Evolutionary conservation across 2,888 invertebrate species (phyloP).

Genomic region (Octodonta nipae): DNA sequence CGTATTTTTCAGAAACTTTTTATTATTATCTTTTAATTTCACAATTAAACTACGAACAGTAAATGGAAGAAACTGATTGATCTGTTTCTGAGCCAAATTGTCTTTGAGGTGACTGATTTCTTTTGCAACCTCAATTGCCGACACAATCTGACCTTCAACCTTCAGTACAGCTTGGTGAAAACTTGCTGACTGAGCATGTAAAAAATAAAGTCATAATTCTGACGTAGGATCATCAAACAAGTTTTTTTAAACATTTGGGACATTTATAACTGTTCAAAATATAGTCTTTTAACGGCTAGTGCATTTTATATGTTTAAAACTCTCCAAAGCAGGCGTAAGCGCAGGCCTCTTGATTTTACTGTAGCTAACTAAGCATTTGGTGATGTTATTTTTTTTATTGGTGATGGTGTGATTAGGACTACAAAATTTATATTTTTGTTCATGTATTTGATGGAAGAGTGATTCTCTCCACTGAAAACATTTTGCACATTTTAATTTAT

Average conservation of each 20-base stretch:
- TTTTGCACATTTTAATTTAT: too few species aligned
- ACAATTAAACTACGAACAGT: slow-evolving; percentile 2
- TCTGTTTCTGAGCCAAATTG: slow-evolving; percentile 5
- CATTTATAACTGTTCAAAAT: slow-evolving; percentile 2
- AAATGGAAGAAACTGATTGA: slow-evolving; percentile 3
- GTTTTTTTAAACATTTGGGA: slow-evolving; percentile 1
- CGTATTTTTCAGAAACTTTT: slow-evolving; percentile 5
- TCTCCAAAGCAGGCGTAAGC: slow-evolving; percentile 2
- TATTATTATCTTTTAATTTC: slow-evolving; percentile 3
- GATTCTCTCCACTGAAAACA: too few species aligned
- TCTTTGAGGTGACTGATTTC: background rate
- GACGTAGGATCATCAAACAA: slow-evolving; percentile 3
- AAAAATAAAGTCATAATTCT: slow-evolving; percentile 1
- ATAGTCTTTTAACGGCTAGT: slow-evolving; percentile 3
- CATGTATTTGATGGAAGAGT: too few species aligned
- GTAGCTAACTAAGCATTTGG: background rate
- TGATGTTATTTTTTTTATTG: slow-evolving; percentile 12
- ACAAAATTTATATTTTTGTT: too few species aligned
- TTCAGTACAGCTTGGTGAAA: slow-evolving; percentile 6
- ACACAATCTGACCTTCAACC: slow-evolving; percentile 2
- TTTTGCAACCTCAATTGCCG: background rate
- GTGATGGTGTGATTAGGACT: too few species aligned
- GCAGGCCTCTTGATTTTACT: slow-evolving; percentile 3
- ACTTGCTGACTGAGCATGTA: slow-evolving; percentile 5
- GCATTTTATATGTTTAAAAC: background rate